These are phyloP conservation scores for Pristionchus arcanus DNA, from an alignment of 2,888 invertebrate species.

Conservation along the genomic window DNA sequence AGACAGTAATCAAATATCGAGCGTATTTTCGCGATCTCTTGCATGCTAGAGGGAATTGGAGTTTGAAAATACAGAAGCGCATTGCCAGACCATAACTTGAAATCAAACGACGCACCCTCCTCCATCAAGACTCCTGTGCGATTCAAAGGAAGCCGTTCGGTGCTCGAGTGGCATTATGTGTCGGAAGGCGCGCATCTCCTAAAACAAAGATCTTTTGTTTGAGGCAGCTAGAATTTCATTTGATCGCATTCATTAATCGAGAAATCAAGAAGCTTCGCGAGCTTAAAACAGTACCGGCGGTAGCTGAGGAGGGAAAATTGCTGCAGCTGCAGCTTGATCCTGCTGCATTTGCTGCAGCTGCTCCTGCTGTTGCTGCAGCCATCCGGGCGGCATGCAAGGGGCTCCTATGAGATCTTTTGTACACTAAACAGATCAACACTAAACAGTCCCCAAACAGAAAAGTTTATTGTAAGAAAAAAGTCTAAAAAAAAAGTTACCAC, in stretches of 20 bases:
- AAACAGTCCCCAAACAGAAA: too few relatives aligned
- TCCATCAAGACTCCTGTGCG: constrained; percentile 6
- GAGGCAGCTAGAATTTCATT: background rate
- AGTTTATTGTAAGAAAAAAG: background rate
- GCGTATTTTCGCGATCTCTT: too few relatives aligned
- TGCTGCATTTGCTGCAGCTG: background rate
- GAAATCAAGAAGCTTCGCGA: background rate
- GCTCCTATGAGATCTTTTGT: background rate
- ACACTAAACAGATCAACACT: too few relatives aligned
- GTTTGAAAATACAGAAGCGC: too few relatives aligned
- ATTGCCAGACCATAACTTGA: too few relatives aligned
- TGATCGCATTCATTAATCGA: background rate
- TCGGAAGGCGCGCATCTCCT: constrained; percentile 18
- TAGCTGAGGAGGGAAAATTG: background rate
- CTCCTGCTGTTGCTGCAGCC: background rate
- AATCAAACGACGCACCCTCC: background rate
- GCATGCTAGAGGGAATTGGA: too few relatives aligned
- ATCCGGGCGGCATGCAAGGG: background rate
- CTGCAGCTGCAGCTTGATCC: background rate
- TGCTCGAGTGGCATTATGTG: constrained; percentile 43
- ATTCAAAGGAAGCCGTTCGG: constrained; percentile 1
- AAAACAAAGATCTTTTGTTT: background rate
- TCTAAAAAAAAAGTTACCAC: too few relatives aligned
- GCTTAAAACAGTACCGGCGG: background rate
- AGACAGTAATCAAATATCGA: too few relatives aligned